Conservation (phyloP, 2,797 vertebrate species). For the Coilia nasus region DNA sequence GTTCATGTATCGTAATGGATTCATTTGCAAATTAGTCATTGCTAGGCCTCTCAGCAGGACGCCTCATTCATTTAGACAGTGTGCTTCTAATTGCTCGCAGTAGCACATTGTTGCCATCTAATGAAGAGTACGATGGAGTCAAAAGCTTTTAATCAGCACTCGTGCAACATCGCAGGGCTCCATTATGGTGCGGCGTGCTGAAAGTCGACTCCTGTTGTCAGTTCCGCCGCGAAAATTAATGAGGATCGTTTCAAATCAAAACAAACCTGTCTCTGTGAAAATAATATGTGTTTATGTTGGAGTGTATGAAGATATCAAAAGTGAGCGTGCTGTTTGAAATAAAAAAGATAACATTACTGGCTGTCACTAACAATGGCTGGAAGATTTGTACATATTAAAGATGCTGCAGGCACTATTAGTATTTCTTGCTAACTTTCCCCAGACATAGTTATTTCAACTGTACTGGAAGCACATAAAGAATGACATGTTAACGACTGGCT, state of each 20-base stretch:
- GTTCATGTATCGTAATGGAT: not conserved
- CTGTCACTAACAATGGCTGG: not conserved
- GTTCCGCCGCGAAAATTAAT: not conserved
- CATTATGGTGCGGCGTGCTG: not conserved
- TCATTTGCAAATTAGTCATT: conserved; percentile 24
- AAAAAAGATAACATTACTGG: not conserved
- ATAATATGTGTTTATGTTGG: not conserved
- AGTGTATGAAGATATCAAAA: conserved; percentile 2
- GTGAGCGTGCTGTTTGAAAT: not conserved
- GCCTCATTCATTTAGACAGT: conserved; percentile 11
- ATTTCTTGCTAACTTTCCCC: not conserved
- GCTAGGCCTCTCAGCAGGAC: not conserved
- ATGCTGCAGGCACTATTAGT: not conserved
- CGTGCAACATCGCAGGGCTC: conserved; percentile 14
- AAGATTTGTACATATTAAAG: not conserved
- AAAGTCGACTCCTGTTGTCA: conserved; percentile 13
- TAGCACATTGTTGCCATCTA: conserved; percentile 22
- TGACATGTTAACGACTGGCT: not conserved
- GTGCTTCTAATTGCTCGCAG: not conserved
- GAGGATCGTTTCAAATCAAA: conserved; percentile 19
- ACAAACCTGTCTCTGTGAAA: not conserved
- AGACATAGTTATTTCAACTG: not conserved
- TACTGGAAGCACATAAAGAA: not conserved
- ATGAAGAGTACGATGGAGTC: conserved; percentile 8
- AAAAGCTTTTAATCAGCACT: conserved; percentile 20